Evolutionary conservation across 2,797 vertebrate species (phyloP).

Genomic region (Artibeus jamaicensis): DNA sequence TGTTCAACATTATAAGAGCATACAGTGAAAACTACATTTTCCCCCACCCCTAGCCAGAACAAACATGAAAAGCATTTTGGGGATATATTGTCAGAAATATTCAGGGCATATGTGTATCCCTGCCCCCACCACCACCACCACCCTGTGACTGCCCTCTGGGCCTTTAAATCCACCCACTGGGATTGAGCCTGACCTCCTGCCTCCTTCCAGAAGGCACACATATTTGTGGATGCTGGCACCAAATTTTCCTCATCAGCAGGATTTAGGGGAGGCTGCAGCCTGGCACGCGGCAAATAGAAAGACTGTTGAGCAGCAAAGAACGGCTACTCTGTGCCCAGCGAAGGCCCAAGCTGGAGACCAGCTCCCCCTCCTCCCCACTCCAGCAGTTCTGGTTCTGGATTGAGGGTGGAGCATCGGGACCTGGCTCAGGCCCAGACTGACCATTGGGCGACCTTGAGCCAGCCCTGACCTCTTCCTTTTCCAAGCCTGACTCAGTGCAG

Average conservation of each 20-base stretch:
- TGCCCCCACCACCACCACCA: accelerated
- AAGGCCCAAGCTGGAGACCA: background rate
- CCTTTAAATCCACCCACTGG: background rate
- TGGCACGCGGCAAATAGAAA: constrained; percentile 40
- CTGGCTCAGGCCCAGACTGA: constrained; percentile 27
- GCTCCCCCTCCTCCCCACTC: background rate
- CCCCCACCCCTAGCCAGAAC: background rate
- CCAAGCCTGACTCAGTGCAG: background rate
- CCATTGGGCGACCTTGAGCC: constrained; percentile 45
- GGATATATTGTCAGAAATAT: background rate
- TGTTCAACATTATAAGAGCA: background rate
- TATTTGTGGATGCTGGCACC: constrained; percentile 58
- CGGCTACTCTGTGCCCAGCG: constrained; percentile 15
- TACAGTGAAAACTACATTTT: accelerated
- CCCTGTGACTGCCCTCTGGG: background rate
- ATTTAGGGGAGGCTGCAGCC: constrained; percentile 43
- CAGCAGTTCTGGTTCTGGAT: constrained; percentile 18
- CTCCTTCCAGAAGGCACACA: constrained; percentile 21
- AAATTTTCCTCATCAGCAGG: constrained; percentile 54
- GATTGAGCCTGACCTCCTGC: background rate
- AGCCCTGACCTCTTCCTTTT: background rate
- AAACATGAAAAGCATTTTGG: background rate
- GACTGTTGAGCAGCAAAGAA: constrained; percentile 52
- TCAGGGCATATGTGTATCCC: background rate
- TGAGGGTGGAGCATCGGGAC: background rate